Evolutionary conservation across 2,797 vertebrate genomes (phyloP).

Genomic region (Botia almorhae): DNA sequence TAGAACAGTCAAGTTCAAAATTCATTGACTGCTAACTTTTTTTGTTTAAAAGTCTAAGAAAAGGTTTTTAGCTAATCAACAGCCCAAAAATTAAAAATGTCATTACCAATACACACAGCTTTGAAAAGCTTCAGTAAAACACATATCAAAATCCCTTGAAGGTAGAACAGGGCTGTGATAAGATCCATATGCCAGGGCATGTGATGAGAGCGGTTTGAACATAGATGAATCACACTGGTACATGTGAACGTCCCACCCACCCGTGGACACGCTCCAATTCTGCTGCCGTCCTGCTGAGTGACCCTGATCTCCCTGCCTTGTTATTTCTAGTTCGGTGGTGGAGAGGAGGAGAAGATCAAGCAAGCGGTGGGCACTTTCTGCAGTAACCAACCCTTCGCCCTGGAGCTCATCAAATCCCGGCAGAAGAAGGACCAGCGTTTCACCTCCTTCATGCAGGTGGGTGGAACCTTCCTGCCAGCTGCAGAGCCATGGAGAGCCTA

Average conservation of each 20-base stretch:
- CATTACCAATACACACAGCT: neutral
- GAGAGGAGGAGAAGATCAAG: constrained; percentile 91
- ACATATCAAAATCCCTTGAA: neutral
- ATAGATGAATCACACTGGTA: neutral
- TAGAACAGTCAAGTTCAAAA: neutral
- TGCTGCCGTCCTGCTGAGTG: neutral
- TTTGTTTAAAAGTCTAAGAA: too few species aligned
- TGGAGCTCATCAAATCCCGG: constrained; percentile 93
- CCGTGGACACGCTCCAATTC: neutral
- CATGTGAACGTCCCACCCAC: neutral
- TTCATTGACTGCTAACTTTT: neutral
- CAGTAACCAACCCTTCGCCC: constrained; percentile 95
- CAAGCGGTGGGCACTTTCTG: constrained; percentile 92
- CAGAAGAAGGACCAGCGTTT: constrained; percentile 96
- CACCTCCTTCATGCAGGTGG: constrained; percentile 92
- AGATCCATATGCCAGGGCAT: too few species aligned
- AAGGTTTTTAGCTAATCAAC: neutral
- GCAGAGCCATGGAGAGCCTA: neutral
- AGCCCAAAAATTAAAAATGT: neutral
- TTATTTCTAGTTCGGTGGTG: constrained; percentile 84
- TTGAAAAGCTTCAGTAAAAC: neutral
- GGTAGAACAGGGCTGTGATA: neutral
- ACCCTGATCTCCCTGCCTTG: neutral
- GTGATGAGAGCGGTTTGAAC: too few species aligned
- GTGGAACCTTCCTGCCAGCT: neutral